Base-by-base conservation (phyloP, 1,140 invertebrate genomes). In the Drosophila prosaltans region DNA sequence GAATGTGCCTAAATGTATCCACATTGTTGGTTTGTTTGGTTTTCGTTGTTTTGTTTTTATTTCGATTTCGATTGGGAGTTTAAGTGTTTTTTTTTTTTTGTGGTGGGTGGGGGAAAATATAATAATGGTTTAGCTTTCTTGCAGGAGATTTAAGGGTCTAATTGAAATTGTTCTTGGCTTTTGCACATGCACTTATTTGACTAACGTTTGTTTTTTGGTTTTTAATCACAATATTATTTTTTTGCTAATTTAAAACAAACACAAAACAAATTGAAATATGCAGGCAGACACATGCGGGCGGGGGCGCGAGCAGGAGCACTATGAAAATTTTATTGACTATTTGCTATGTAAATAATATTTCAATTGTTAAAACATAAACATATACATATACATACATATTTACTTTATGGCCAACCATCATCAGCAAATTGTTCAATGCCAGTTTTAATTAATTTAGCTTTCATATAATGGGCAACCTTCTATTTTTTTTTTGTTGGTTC, bases 101-200 rank as follows among this genome's bases (percentile, higher is more conserved):
- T 54, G 61, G 48, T 16, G 28, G 65, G 60, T 67, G 48, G 64
- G 51, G 57, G 68, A 58, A 36, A 72, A 83, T 78, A 83, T 72
- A 80, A 72, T 80, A 80, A 77, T 77, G 63, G 81, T 85, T 84
- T 76, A 84, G 80, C 80, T 82, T 74, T 82, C 74, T 82, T 82
- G 80, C 75, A 69, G 72, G 78, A 58, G 21, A 16, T 11, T 8
- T 9, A 39, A 54, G 78, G 58, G 57, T 67, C 66, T 78, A 70
- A 73, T 81, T 74, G 64, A 65, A 78, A 68, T 51, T 63, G 45
- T 16, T 60, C 69, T 70, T 75, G 69, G 61, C 78, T 32, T 60
- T 54, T 26, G 24, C 5, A 63, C 83, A 86, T 86, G 83, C 82
- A 86, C 57, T 81, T 82, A 80, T 40, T 32, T n/a, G 30, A 26